Evolutionary conservation across 35 echinoderm and acorn worm species (phyloP).

Genomic region (Eucidaris tribuloides): DNA sequence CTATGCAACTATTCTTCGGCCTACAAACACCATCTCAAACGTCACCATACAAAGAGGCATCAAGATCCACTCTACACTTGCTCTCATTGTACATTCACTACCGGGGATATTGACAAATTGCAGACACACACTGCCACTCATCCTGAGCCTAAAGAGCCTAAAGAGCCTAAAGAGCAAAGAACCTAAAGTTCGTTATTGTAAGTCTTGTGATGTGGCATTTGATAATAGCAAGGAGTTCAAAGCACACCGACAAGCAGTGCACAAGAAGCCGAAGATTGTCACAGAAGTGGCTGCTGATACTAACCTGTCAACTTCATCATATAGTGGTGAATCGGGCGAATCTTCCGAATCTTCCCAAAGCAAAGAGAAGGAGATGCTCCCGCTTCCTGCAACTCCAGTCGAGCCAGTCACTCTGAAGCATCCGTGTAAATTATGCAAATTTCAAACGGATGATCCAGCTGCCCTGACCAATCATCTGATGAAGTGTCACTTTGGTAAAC

Average conservation of each 20-base stretch:
- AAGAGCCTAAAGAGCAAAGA: too few relatives aligned
- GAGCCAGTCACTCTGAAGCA: constrained; percentile 41
- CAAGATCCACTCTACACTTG: constrained; percentile 46
- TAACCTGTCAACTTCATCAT: background rate
- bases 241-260: constrained; percentile 35
- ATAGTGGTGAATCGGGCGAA: background rate
- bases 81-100: constrained; percentile 48
- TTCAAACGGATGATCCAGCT: background rate
- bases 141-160: background rate
- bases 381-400: background rate
- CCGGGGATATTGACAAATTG: constrained; percentile 40
- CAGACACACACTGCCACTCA: constrained; percentile 34
- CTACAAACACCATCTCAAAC: constrained; percentile 79
- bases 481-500: constrained; percentile 16
- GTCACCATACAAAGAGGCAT: constrained; percentile 61
- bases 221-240: constrained; percentile 47
- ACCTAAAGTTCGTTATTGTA: constrained; percentile 39
- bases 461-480: constrained; percentile 37
- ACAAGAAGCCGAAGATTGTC: constrained; percentile 29
- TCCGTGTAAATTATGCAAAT: constrained; percentile 24
- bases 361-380: constrained; percentile 7
- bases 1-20: constrained; percentile 72
- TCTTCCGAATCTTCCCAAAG: background rate
- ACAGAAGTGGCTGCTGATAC: background rate
- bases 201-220: constrained; percentile 56